Percentiles rank a stretch among this genome's conserved stretches.
Conservation (phyloP, 2,888 invertebrate genomes). For the Archaeoteleia sp. region DNA sequence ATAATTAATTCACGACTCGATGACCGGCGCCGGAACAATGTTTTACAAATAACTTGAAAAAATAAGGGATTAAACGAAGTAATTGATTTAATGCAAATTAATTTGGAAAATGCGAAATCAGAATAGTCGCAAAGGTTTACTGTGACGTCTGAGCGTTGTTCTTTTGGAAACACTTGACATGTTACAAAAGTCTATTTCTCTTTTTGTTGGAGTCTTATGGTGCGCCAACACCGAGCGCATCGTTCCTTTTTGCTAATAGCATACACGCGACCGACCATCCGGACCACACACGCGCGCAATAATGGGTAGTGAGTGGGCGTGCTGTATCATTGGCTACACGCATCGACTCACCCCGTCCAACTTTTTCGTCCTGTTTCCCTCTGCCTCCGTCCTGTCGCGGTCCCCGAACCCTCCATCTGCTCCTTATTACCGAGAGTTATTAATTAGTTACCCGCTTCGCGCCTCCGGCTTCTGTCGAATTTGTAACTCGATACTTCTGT, state of each 20-base stretch:
- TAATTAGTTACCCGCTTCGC: conserved; percentile 67
- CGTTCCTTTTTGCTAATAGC: conserved; percentile 69
- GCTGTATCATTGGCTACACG: conserved; percentile 53
- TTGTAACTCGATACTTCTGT: conserved; percentile 40
- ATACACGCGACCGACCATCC: conserved; percentile 73
- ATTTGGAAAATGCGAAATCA: neutral
- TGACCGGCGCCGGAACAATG: neutral
- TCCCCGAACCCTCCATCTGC: conserved; percentile 64
- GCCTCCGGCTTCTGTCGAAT: conserved; percentile 53
- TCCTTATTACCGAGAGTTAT: conserved; percentile 71
- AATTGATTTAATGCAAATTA: no score
- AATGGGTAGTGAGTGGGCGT: conserved; percentile 66
- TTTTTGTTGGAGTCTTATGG: conserved; percentile 41
- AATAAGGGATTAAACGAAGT: no score
- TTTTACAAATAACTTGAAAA: neutral
- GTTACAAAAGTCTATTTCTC: conserved; percentile 13
- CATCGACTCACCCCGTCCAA: conserved; percentile 45
- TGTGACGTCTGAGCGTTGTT: neutral
- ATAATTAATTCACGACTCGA: conserved; percentile 33
- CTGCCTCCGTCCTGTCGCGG: conserved; percentile 46
- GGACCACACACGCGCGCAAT: conserved; percentile 72
- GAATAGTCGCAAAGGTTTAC: neutral
- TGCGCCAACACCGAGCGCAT: conserved; percentile 47
- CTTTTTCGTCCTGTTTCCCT: conserved; percentile 51
- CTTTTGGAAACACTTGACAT: conserved; percentile 17